These are phyloP conservation scores for Triplophysa yarkandensis DNA, from an alignment of 2,797 vertebrate genomes.

Conservation along the genomic window DNA sequence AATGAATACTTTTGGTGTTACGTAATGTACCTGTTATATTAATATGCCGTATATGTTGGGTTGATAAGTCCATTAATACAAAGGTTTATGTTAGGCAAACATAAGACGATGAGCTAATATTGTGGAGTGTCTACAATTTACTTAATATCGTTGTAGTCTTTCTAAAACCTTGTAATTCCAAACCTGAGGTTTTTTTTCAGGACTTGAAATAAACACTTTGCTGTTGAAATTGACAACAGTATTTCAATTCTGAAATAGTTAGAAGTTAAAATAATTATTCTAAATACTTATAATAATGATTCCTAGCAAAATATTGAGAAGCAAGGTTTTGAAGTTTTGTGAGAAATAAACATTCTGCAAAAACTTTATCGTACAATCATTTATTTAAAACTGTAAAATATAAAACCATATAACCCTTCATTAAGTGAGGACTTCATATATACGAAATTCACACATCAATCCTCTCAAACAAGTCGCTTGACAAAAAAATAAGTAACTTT, in stretches of 20 bases:
- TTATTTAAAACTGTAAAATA: conserved; percentile 35
- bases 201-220: too few relatives aligned
- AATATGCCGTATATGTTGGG: not conserved
- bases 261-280: too few relatives aligned
- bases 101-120: not conserved
- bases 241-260: too few relatives aligned
- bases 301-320: too few relatives aligned
- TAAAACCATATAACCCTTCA: conserved; percentile 24
- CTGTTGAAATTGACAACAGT: too few relatives aligned
- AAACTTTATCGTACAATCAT: not conserved
- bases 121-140: not conserved
- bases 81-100: not conserved
- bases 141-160: too few relatives aligned
- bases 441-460: conserved; percentile 26
- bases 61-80: not conserved
- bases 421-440: conserved; percentile 24
- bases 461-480: conserved; percentile 10
- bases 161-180: too few relatives aligned
- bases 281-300: too few relatives aligned
- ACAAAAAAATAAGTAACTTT: conserved; percentile 2
- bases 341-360: not conserved
- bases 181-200: too few relatives aligned
- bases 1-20: not conserved
- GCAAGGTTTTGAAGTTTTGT: too few relatives aligned
- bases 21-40: not conserved